Evolutionary conservation across 2,888 invertebrate genomes (phyloP).

Genomic region (Trichogramma dendrolimi): DNA sequence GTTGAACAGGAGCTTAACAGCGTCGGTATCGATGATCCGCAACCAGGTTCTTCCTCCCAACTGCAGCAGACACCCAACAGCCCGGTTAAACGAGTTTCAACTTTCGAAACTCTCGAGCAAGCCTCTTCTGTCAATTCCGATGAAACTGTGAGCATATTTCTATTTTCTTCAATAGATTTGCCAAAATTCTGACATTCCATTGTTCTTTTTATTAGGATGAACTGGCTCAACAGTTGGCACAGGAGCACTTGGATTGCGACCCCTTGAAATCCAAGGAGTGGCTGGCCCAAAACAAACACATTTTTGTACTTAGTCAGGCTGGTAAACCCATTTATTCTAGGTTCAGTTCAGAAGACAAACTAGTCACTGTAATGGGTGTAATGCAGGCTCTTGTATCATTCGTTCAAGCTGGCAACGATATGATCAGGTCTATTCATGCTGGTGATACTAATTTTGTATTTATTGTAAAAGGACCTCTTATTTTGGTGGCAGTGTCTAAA

Average conservation of each 20-base stretch:
- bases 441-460: conserved; percentile 88
- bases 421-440: conserved; percentile 79
- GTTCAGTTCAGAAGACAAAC: conserved; percentile 75
- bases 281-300: conserved; percentile 79
- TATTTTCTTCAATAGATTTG: not conserved
- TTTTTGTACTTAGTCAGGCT: conserved; percentile 91
- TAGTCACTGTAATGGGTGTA: conserved; percentile 91
- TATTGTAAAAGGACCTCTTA: conserved; percentile 82
- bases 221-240: conserved; percentile 42
- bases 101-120: conserved; percentile 8
- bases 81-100: conserved; percentile 24
- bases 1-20: conserved; percentile 61
- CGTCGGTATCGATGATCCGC: conserved; percentile 52
- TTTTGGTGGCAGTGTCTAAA: conserved; percentile 83
- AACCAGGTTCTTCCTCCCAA: conserved; percentile 4
- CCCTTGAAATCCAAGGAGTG: conserved; percentile 70
- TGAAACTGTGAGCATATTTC: not conserved
- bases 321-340: conserved; percentile 96
- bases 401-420: conserved; percentile 79
- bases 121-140: too few relatives aligned
- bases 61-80: conserved; percentile 4
- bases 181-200: conserved; percentile 32
- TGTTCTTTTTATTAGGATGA: conserved; percentile 40
- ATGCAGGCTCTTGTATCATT: conserved; percentile 91
- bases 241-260: conserved; percentile 56